These are phyloP conservation scores for Leucopternis melanops DNA, from an alignment of 2,113 vertebrate species.

Conservation along the genomic window DNA sequence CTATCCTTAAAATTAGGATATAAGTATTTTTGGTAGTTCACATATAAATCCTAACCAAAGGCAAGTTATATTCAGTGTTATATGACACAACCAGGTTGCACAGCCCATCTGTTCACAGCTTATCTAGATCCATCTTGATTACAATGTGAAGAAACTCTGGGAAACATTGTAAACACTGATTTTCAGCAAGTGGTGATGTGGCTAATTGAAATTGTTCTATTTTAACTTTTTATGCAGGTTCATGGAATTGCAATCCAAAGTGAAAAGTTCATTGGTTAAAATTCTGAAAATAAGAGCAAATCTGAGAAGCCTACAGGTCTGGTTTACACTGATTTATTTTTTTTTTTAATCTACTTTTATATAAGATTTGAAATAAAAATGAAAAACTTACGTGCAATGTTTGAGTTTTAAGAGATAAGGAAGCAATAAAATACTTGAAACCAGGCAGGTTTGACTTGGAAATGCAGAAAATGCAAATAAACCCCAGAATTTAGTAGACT, in stretches of 20 bases:
- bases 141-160: not conserved
- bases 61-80: not conserved
- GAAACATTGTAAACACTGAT: not conserved
- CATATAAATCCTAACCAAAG: not conserved
- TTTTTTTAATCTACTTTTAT: not conserved
- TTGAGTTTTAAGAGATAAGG: not conserved
- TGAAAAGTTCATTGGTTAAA: constrained; percentile 65
- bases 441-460: not conserved
- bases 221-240: constrained; percentile 66
- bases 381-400: not conserved
- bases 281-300: constrained; percentile 72
- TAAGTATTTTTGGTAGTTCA: not conserved
- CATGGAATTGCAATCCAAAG: constrained; percentile 64
- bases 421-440: not conserved
- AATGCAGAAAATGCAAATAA: not conserved
- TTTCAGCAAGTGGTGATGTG: not conserved
- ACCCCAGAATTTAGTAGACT: not conserved
- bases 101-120: not conserved
- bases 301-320: constrained; percentile 74
- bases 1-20: not conserved
- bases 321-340: not conserved
- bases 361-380: not conserved
- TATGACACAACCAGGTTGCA: not conserved
- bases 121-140: not conserved
- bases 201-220: not conserved